Evolutionary conservation across 2,113 vertebrate genomes (phyloP).

Genomic region (Onychostruthus taczanowskii): DNA sequence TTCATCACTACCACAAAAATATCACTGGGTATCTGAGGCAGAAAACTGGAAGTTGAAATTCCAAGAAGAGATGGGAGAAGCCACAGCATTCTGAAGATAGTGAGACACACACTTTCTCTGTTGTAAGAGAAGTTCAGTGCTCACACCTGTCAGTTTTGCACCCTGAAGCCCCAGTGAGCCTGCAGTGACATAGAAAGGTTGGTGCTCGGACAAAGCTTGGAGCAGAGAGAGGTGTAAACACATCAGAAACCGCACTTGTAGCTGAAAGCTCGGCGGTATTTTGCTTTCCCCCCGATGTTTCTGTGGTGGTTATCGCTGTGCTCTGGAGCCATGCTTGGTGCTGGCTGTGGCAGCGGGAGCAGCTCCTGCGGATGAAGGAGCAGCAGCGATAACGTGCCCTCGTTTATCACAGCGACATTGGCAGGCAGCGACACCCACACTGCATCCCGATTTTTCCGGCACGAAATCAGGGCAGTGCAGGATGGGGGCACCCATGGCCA

Average conservation of each 20-base stretch:
- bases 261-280: neutral
- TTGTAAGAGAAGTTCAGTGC: neutral
- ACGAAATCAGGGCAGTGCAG: neutral
- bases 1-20: neutral
- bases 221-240: neutral
- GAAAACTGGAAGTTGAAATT: neutral
- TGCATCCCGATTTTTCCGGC: neutral
- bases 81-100: neutral
- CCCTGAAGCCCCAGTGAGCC: neutral
- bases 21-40: neutral
- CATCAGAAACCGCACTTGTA: neutral
- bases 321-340: neutral
- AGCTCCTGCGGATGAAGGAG: slow-evolving; percentile 3
- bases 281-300: neutral
- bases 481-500: neutral
- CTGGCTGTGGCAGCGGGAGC: neutral
- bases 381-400: slow-evolving; percentile 36
- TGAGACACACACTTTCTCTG: neutral
- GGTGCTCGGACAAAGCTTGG: neutral
- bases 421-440: neutral
- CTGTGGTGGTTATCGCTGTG: neutral
- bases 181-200: neutral
- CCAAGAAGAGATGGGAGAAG: neutral
- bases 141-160: neutral
- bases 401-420: neutral